Percentiles rank a stretch among this genome's conserved stretches.
Conservation (phyloP, 2,888 invertebrate species). For the Emmelina monodactyla region DNA sequence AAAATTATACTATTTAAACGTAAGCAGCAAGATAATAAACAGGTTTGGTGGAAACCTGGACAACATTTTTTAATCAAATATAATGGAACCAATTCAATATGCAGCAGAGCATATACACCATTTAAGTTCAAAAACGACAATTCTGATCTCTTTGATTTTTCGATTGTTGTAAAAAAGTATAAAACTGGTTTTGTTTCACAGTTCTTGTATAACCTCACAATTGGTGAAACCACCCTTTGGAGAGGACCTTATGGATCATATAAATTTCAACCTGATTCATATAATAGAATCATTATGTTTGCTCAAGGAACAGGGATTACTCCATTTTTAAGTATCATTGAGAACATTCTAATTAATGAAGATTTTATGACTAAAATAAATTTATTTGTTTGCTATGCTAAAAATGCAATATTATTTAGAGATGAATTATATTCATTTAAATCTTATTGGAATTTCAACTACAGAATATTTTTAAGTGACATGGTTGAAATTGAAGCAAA, state of each 20-base stretch:
- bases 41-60: constrained; percentile 43
- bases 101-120: constrained; percentile 50
- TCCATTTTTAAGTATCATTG: constrained; percentile 71
- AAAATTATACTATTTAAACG: constrained; percentile 32
- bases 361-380: constrained; percentile 70
- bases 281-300: constrained; percentile 45
- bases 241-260: constrained; percentile 77
- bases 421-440: constrained; percentile 65
- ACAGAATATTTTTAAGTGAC: constrained; percentile 64
- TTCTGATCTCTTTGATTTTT: constrained; percentile 46
- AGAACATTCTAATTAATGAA: constrained; percentile 69
- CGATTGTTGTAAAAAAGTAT: constrained; percentile 70
- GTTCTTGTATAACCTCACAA: constrained; percentile 47
- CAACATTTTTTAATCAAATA: constrained; percentile 47
- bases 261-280: constrained; percentile 41
- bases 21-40: constrained; percentile 13
- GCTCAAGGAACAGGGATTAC: constrained; percentile 81
- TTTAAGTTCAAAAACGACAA: constrained; percentile 20
- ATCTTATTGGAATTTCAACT: constrained; percentile 79
- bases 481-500: constrained; percentile 21
- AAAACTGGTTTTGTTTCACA: constrained; percentile 65
- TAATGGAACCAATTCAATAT: constrained; percentile 18
- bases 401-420: constrained; percentile 68
- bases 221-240: constrained; percentile 66
- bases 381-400: constrained; percentile 69